These are phyloP conservation scores for Champsocephalus gunnari DNA, from an alignment of 2,797 vertebrate species.

Conservation along the genomic window DNA sequence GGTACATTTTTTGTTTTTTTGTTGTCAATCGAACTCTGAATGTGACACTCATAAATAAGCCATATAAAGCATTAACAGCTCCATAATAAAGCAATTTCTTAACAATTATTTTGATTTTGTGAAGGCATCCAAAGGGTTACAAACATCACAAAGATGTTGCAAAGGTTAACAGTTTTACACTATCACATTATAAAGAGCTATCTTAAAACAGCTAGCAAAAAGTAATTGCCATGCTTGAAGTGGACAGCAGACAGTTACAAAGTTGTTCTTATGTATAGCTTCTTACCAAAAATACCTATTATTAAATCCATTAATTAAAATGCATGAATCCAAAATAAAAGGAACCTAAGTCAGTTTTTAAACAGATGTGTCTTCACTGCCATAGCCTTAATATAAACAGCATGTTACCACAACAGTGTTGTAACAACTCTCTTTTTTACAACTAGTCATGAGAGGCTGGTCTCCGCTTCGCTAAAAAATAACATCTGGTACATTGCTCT, in stretches of 20 bases:
- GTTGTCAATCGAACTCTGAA: too few species aligned
- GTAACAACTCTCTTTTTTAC: constrained; percentile 33
- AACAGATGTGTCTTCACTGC: neutral
- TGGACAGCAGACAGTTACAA: neutral
- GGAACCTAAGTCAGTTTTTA: neutral
- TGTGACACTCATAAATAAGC: neutral
- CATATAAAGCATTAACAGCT: neutral
- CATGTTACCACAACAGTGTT: constrained; percentile 24
- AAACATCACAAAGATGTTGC: neutral
- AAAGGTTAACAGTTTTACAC: neutral
- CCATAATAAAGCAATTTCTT: neutral
- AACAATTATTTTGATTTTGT: neutral
- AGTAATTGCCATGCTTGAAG: neutral
- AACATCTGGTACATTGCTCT: constrained; percentile 60
- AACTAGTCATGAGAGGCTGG: constrained; percentile 23
- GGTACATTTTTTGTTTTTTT: too few species aligned
- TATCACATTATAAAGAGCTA: neutral
- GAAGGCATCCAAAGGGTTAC: neutral
- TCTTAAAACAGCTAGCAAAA: neutral
- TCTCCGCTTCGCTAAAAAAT: constrained; percentile 38
- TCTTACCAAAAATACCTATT: neutral
- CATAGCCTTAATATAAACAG: neutral
- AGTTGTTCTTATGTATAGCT: neutral
- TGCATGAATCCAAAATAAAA: neutral
- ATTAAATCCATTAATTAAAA: neutral